These are phyloP conservation scores for Chloroclysta siterata DNA, from an alignment of 2,888 invertebrate species.

Conservation along the genomic window DNA sequence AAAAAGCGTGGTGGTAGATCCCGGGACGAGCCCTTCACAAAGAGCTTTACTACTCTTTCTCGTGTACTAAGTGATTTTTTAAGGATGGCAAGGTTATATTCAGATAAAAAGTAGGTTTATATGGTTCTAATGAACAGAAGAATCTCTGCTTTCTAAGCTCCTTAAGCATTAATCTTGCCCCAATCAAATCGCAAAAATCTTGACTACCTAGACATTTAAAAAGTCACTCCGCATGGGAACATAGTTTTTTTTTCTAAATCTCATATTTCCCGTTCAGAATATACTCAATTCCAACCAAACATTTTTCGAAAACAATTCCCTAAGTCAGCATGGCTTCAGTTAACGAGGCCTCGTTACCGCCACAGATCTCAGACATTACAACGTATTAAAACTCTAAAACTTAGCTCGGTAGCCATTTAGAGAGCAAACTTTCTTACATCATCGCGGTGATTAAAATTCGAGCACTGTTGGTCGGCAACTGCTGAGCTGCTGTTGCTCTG, in stretches of 20 bases:
- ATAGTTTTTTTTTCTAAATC: background rate
- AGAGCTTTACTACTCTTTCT: too few species aligned
- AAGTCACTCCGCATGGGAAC: too few species aligned
- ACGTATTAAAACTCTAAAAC: constrained; percentile 83
- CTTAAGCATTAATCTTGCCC: too few species aligned
- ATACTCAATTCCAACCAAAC: constrained; percentile 17
- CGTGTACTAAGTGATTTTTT: too few species aligned
- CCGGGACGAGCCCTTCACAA: too few species aligned
- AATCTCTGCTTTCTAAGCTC: too few species aligned
- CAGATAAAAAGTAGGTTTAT: too few species aligned
- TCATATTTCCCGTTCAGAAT: background rate
- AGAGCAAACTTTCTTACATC: constrained; percentile 81
- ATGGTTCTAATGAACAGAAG: too few species aligned
- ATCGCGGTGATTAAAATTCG: constrained; percentile 76
- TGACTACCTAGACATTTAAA: too few species aligned
- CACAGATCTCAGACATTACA: constrained; percentile 81
- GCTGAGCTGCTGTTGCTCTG: constrained; percentile 12
- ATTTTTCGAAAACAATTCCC: constrained; percentile 63
- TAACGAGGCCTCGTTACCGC: constrained; percentile 79
- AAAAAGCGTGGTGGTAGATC: too few species aligned
- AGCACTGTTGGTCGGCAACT: constrained; percentile 52
- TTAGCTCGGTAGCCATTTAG: constrained; percentile 76
- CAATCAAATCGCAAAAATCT: too few species aligned
- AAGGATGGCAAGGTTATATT: too few species aligned
- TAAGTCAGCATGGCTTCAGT: constrained; percentile 65